Conservation (phyloP, 2,113 vertebrate genomes). For the Peromyscus polionotus region DNA sequence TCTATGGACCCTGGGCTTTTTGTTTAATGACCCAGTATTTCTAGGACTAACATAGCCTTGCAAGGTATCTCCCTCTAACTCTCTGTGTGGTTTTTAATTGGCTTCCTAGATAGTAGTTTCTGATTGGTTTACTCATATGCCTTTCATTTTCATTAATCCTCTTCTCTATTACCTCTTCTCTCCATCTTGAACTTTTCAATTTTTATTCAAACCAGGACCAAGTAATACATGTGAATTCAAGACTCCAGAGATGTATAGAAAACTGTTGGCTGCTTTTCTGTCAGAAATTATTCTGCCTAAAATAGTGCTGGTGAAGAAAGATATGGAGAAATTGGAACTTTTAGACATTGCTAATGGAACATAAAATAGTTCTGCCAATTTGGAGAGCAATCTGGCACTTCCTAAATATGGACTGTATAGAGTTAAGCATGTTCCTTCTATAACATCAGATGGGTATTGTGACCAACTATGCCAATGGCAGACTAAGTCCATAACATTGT, state of each 20-base stretch:
- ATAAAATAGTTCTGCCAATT: background rate
- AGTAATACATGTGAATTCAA: background rate
- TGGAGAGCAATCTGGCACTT: background rate
- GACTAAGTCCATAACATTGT: background rate
- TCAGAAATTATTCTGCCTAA: constrained; percentile 17
- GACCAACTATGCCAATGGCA: background rate
- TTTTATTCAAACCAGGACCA: background rate
- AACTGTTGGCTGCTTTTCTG: background rate
- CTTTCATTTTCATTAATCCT: background rate
- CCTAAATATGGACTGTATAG: background rate
- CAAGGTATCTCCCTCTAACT: background rate
- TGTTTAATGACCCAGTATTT: background rate
- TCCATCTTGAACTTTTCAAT: background rate
- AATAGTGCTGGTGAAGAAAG: background rate
- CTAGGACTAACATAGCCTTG: background rate
- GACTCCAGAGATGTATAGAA: background rate
- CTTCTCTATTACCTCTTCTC: background rate
- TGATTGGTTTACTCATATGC: background rate
- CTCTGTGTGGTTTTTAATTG: background rate
- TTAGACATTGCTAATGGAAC: background rate
- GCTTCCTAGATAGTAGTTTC: background rate
- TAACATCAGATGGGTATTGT: background rate
- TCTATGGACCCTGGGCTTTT: background rate
- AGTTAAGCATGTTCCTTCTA: background rate
- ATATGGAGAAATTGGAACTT: background rate